Evolutionary conservation across 2,797 vertebrate genomes (phyloP).

Genomic region (Sciaenops ocellatus): DNA sequence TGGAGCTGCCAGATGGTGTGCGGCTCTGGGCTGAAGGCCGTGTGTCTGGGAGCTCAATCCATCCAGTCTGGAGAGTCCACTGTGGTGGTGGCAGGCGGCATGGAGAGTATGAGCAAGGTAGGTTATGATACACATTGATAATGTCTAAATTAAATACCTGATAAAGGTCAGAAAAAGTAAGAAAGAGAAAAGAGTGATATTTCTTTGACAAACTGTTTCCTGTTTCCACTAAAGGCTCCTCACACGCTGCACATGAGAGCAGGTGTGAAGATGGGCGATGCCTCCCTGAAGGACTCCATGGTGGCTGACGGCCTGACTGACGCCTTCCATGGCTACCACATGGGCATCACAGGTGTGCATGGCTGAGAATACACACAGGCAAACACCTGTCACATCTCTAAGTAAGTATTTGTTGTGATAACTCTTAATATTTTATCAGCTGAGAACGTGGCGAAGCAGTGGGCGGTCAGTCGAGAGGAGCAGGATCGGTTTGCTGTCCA

Average conservation of each 20-base stretch:
- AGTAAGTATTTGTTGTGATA: not conserved
- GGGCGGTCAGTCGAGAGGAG: slow-evolving; percentile 89
- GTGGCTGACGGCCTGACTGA: slow-evolving; percentile 94
- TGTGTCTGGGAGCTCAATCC: slow-evolving; percentile 94
- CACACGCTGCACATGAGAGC: slow-evolving; percentile 92
- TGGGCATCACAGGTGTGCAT: slow-evolving; percentile 93
- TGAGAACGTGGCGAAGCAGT: slow-evolving; percentile 96
- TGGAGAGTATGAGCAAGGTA: slow-evolving; percentile 99
- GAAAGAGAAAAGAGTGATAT: not conserved
- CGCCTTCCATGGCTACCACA: slow-evolving; percentile 94
- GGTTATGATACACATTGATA: slow-evolving; percentile 10
- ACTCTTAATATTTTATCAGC: slow-evolving; percentile 77
- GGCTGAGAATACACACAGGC: not conserved
- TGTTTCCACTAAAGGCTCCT: slow-evolving; percentile 80
- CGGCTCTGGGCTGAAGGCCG: slow-evolving; percentile 94
- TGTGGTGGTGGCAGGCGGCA: slow-evolving; percentile 95
- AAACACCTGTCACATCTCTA: too few species aligned
- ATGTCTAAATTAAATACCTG: too few species aligned
- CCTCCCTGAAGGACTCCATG: slow-evolving; percentile 89
- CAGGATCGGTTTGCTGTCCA: slow-evolving; percentile 91
- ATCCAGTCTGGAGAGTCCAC: slow-evolving; percentile 88
- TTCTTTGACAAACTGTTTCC: not conserved
- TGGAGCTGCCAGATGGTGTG: slow-evolving; percentile 99
- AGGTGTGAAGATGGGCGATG: slow-evolving; percentile 92
- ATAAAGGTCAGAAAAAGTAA: too few species aligned